Evolutionary conservation across 2,888 invertebrate genomes (phyloP), one percentile per base, ranked within the genome.

Genomic region (Chloroclysta siterata): DNA sequence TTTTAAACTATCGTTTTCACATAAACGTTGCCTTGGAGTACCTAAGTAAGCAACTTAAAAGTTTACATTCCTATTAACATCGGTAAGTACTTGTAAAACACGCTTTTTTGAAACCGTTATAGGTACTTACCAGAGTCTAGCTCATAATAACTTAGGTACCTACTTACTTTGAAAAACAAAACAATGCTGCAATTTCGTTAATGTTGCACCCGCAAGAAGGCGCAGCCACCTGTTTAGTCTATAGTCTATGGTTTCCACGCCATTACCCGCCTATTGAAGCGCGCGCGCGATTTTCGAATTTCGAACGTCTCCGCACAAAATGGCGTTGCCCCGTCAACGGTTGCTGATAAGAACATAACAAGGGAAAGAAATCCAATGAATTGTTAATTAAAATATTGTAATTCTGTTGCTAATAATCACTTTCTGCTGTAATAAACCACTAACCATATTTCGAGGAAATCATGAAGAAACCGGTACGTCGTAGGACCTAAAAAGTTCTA

Each of bases 221-320:
- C 68, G 77, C 51, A 33, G 78, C 81, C 85, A 87, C 83, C 87
- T 88, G 85, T 85, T 84, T 89, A 87, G 85, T 88, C 55, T 64
- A 63, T 60, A 65, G 65, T 65, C 88, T 89, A 87, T 87, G 82
- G 83, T 85, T 90, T 88, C 87, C 89, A 77, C 80, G 80, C 81
- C 90, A 90, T 90, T 88, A 85, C 74, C 77, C 81, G 79, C 83
- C 76, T 83, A 84, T 82, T 87, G 81, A 85, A 78, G 77, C 80
- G 87, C 78, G 82, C 82, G 75, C 79, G 82, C 82, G 83, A 84
- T 87, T 87, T 88, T 89, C 80, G 81, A 85, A 85, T 82, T 87
- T 84, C 80, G 85, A 87, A 88, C 84, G 75, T 79, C 76, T 75
- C 66, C 69, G 72, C 73, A 81, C 80, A 80, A 85, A 83, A 87